phyloP scores from a whole-genome alignment of 2,888 invertebrate species.

The Andrena hattorfiana region DNA sequence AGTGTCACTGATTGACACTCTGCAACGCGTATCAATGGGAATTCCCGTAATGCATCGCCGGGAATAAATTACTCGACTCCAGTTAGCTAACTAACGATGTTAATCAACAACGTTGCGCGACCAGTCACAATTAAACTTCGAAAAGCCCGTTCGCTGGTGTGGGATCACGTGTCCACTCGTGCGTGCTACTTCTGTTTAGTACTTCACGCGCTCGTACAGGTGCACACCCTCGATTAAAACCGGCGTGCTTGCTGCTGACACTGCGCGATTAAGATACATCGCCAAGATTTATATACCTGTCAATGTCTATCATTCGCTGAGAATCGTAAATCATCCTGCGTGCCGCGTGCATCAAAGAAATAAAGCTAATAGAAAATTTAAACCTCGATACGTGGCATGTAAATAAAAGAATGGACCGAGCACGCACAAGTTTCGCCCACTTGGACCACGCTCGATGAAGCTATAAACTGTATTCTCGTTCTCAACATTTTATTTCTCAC shows the following conservation, averaged over 20 bases:
- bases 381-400: too few species aligned
- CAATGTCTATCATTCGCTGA: background rate
- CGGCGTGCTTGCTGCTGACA: background rate
- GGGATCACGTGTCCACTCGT: constrained; percentile 53
- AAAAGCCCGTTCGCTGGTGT: constrained; percentile 41
- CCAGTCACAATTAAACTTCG: constrained; percentile 64
- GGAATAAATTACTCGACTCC: constrained; percentile 64
- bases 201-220: constrained; percentile 14
- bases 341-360: too few species aligned
- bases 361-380: too few species aligned
- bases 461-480: too few species aligned
- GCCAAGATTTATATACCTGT: constrained; percentile 1
- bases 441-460: too few species aligned
- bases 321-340: background rate
- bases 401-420: too few species aligned
- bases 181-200: constrained; percentile 38
- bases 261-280: background rate
- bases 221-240: constrained; percentile 38
- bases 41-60: constrained; percentile 39
- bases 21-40: constrained; percentile 45
- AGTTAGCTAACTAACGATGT: constrained; percentile 58
- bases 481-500: too few species aligned
- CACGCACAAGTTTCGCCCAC: too few species aligned
- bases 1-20: constrained; percentile 54
- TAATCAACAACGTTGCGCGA: constrained; percentile 61